Evolutionary conservation across 1,140 invertebrate species (phyloP).

Genomic region (Lethrus apterus): DNA sequence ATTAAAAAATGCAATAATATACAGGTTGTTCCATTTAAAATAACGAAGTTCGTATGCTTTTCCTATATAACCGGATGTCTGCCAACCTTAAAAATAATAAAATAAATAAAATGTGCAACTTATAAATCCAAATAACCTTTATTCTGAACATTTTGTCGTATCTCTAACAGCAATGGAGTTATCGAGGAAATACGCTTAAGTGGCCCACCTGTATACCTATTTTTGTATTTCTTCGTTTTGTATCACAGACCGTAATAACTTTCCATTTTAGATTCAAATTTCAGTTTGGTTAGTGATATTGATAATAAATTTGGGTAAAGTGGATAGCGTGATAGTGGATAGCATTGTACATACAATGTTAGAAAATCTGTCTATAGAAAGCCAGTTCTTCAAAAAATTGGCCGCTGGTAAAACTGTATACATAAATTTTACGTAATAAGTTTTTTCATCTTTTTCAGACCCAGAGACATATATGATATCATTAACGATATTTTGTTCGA

Average conservation of each 20-base stretch:
- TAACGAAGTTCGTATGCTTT: too few relatives aligned
- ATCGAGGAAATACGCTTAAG: too few relatives aligned
- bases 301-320: neutral
- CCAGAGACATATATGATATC: neutral
- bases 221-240: neutral
- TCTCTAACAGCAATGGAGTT: too few relatives aligned
- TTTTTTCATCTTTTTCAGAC: neutral
- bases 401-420: neutral
- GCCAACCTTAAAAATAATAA: too few relatives aligned
- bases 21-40: too few relatives aligned
- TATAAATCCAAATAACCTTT: too few relatives aligned
- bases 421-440: neutral
- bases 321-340: neutral
- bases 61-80: too few relatives aligned
- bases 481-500: neutral
- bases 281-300: conserved; percentile 8
- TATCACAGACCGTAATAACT: neutral
- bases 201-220: too few relatives aligned
- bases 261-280: conserved; percentile 7
- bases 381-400: neutral
- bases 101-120: too few relatives aligned
- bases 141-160: too few relatives aligned
- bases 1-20: too few relatives aligned
- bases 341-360: neutral
- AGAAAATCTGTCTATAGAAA: neutral